These are phyloP conservation scores for Spondyliosoma cantharus DNA, from an alignment of 2,797 vertebrate species.

Conservation along the genomic window DNA sequence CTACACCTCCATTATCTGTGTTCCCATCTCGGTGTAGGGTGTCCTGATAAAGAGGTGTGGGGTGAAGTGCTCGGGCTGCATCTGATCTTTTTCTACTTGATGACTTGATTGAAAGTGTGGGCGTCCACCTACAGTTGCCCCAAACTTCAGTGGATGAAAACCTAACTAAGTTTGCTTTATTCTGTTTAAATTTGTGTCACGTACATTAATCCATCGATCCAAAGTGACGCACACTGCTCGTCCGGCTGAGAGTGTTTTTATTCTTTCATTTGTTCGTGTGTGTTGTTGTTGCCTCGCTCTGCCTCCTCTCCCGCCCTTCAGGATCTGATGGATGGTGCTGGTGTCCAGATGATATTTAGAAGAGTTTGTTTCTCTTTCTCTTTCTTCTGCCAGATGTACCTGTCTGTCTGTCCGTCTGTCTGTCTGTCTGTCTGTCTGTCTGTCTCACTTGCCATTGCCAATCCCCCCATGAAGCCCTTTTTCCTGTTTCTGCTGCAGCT, in stretches of 20 bases:
- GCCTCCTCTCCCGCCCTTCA: background rate
- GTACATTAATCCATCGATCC: too few relatives aligned
- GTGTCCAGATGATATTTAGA: slow-evolving; percentile 1
- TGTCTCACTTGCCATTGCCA: too few relatives aligned
- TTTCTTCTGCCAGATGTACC: background rate
- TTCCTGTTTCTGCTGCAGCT: background rate
- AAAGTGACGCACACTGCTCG: too few relatives aligned
- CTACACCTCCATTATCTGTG: too few relatives aligned
- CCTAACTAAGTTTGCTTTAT: background rate
- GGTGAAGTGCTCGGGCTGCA: too few relatives aligned
- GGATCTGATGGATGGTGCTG: slow-evolving; percentile 20
- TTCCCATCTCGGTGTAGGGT: too few relatives aligned
- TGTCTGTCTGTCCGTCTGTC: background rate
- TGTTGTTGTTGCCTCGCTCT: background rate
- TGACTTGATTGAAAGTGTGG: too few relatives aligned
- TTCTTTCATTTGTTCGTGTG: background rate
- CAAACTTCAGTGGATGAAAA: too few relatives aligned
- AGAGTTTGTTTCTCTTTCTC: background rate
- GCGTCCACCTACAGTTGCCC: too few relatives aligned
- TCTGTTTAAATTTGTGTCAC: too few relatives aligned
- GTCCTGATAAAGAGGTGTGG: too few relatives aligned
- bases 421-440: background rate
- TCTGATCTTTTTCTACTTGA: too few relatives aligned
- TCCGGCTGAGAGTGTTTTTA: background rate
- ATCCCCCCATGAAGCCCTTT: background rate